Base-by-base conservation (phyloP, 2,888 invertebrate species). In the Dexiosoma caninum region DNA sequence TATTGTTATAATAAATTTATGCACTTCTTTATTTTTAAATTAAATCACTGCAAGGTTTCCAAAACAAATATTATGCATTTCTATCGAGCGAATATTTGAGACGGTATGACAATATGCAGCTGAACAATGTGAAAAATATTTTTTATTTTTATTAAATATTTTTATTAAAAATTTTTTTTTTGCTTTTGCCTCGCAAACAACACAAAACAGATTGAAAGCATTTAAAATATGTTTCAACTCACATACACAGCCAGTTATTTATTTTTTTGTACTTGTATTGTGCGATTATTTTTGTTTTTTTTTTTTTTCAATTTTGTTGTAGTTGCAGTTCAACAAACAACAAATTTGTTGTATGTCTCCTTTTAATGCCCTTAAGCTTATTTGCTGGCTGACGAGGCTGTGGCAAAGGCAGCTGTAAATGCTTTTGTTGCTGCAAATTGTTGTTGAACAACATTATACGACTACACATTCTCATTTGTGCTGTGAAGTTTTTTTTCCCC, bases 41-140 rank as follows among this genome's bases (percentile, higher is more conserved):
- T 88, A 87, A 88, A 88, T 88, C 88, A 88, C 87, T 88, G 86
- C 88, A 88, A 87, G 87, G 87, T 88, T 85, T 86, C 30, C 67
- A 42, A 64, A 62, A 12, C 37, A 62, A 74, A 74, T 51, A 49
- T 35, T 30, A n/a, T 44, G 19, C 8, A 16, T 49, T 40, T 30
- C 46, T 37, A 53, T 42, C 3, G 35, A 16, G n/a, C 10, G 19
- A n/a, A 32, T 57, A 44, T 32, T 30, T 51, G 12, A 23, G 16
- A 42, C 35, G 14, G 51, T 66, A 40, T 66, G 60, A 64, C 71
- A 57, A 14, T 23, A 27, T 40, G 51, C 69, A 49, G 46, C 51
- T 32, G 59, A 55, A 57, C 46, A 59, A 42, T 30, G 53, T 53
- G 32, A 64, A 55, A 53, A 74, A 60, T 60, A 37, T 62, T 32